Base-by-base conservation (phyloP, 2,113 vertebrate genomes). In the Sciurus niger region DNA sequence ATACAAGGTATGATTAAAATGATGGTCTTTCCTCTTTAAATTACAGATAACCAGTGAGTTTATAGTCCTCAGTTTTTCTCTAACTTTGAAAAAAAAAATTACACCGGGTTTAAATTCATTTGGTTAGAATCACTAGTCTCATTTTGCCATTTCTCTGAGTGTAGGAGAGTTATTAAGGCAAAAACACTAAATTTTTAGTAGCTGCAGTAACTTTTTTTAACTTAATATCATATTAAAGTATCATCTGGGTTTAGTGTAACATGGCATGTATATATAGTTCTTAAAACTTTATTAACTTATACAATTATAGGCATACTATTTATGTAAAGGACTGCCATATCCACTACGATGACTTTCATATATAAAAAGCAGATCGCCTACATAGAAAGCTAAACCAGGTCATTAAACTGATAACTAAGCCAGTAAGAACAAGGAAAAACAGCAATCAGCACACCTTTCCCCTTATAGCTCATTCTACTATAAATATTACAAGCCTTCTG, bases 401-500 rank as follows among this genome's bases (percentile, higher is more conserved):
- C 84, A 93, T 90, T 82, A 95, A 93, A 84, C 53, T 84, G 16
- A 76, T 72, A 96, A 85, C 9, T 17, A 93, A 95, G 72, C 40
- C 48, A 94, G 20, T 73, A 89, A 94, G 58, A 96, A 72, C 58
- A 95, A 89, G 80, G 43, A 79, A 95, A 90, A 95, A 48, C 1
- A 93, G 70, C 60, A 84, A 55, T 77, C n/a, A 76, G 83, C 14
- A 86, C 65, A 90, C 24, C 25, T 3, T 65, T 73, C 72, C 70
- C 58, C 28, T 89, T 80, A 92, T 4, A 88, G 65, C n/a, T 96
- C 48, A 92, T 22, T 43, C 40, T 63, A 90, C n/a, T 87, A 65
- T 93, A 96, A 97, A 96, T 92, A 92, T 28, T 73, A 92, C 7
- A 95, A 97, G 88, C 11, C 22, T 51, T 90, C 74, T 77, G n/a